Evolutionary conservation across 2,797 vertebrate species (phyloP), one percentile per base, ranked within the genome.

Genomic region (Pelobates cultripes): DNA sequence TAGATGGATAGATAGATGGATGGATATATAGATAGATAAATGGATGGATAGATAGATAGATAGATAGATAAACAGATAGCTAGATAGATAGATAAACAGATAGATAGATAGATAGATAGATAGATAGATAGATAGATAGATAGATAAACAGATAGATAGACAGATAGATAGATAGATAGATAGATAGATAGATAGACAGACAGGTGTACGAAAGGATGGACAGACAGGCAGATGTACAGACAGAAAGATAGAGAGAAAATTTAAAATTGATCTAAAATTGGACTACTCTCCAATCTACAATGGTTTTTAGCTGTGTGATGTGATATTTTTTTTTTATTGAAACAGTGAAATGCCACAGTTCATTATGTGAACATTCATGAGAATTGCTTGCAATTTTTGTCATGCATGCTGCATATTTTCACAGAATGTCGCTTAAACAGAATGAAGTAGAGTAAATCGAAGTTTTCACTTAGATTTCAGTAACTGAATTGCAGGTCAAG

Each of bases 401-500:
- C 87, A 89, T 90, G 89, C 89, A 84, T 88, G 79, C 82, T 69
- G 82, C 83, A 87, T 91, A 86, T 91, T 88, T 92, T 89, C 87
- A 86, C 88, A 87, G 85, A 44, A 60, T 64, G 78, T 87, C 80
- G 87, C 87, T 90, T 89, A n/a, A 91, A 89, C 86, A 88, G 81
- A 73, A 12, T 15, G 45, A 90, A 86, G 87, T 53, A 82, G 85
- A 84, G 78, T 88, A 83, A 90, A 84, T 67, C 41, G n/a, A 64
- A 80, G 47, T 17, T 47, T 73, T 64, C 64, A 47, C 43, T 28
- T 64, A 17, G 9, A 14, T 66, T 64, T 64, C 51, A 4, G 12
- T 42, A 77, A 44, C 47, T 57, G 44, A 17, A 0, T n/a, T 75
- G 41, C 28, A 68, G 40, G 41, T 42, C 3, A 68, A 12, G 9